Evolutionary conservation across 2,113 vertebrate genomes (phyloP), one percentile per base, ranked within the genome.

Genomic region (Calidris pugnax): DNA sequence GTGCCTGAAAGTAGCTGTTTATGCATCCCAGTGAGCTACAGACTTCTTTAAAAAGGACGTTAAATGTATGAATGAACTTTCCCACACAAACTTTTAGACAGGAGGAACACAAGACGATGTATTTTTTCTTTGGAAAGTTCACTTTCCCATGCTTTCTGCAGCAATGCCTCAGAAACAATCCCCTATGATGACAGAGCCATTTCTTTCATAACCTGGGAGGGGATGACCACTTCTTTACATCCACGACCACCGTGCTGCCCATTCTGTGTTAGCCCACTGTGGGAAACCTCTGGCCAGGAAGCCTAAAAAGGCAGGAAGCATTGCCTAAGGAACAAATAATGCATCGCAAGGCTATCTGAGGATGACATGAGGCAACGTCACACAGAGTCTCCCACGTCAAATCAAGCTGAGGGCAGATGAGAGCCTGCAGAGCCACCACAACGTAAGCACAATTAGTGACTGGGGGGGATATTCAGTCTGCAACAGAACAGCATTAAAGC

Each of bases 321-420:
- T 59, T 95, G 76, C 64, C 64, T 72, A 74, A 64, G 80, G 60
- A 89, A 85, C 1, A 2, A 63, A n/a, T 23, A 78, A 60, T 47
- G 33, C 27, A 37, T 48, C 4, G 0, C 12, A 47, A 51, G 39
- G 60, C n/a, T 63, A 26, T 5, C 28, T 45, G 45, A 66, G 59
- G 45, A 10, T 50, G 35, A 30, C 48, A 53, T 0, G 0, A 77
- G 37, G n/a, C 43, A 55, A 5, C 1, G 15, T 14, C 41, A 63
- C 2, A 3, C 10, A 39, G 18, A 37, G 18, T 7, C 27, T 23
- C 33, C 48, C 63, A 35, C 50, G 30, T 35, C 35, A 76, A 68
- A 88, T 57, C 27, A 39, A 35, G 20, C 3, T n/a, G 18, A 81
- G 69, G 63, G 30, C 57, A 87, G 47, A 30, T 4, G 27, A 59